Evolutionary conservation across 2,113 vertebrate genomes (phyloP), one percentile per base, ranked within the genome.

Genomic region (Irena cyanogastra): DNA sequence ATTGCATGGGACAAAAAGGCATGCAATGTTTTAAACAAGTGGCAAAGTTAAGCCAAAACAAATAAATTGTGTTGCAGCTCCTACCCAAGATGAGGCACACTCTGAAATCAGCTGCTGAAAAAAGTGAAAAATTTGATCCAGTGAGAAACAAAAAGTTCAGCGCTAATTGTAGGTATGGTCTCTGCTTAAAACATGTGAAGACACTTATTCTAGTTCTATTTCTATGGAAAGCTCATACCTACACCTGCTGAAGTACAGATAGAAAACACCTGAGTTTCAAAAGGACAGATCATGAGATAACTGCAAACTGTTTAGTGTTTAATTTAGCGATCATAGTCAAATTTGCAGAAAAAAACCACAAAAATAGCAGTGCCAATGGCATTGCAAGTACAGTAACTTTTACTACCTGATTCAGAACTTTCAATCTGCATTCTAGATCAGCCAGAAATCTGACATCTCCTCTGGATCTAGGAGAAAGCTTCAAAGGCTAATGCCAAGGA

Each of bases 341-440:
- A 69, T 45, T 76, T 64, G 21, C 24, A 87, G 13, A 16, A 65
- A 90, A 47, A 42, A 33, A 8, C 6, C 11, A 11, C 8, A 6
- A 45, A 52, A 82, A 65, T 23, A 84, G 49, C 33, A 69, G 26
- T 21, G 35, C 14, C 33, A 68, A 71, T 41, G 87, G 66, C 68
- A 86, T 3, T 81, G 64, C n/a, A 75, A 93, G 13, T 52, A 71
- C 45, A 52, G 52, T 39, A 91, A 72, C 27, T 68, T 82, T 60
- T 93, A 89, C 85, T 94, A 95, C 94, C 93, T 93, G 82, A 69
- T 70, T 91, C 41, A 86, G 54, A 82, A 69, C 78, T 85, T 92
- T 88, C 82, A 80, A 33, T 88, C 77, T 94, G 83, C 60, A 63
- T 76, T 92, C 84, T 87, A 45, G 60, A 83, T 83, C 64, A 86